Evolutionary conservation across 2,797 vertebrate species (phyloP).

Genomic region (Lindbergichthys nudifrons): DNA sequence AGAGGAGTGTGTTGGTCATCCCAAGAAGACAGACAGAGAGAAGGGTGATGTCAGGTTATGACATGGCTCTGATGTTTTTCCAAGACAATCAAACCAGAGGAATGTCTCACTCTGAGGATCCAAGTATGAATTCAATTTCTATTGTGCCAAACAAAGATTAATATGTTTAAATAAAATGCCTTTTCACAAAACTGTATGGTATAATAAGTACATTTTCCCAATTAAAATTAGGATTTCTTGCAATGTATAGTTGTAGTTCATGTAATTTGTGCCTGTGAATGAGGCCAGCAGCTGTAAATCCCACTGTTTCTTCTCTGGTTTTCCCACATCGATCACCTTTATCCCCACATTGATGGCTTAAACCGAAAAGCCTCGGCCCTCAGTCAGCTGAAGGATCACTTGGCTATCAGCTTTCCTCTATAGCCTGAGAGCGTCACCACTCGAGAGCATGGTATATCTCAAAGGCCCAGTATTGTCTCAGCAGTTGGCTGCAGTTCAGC

Average conservation of each 20-base stretch:
- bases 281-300: slow-evolving; percentile 47
- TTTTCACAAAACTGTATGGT: neutral
- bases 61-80: slow-evolving; percentile 59
- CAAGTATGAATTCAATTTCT: slow-evolving; percentile 38
- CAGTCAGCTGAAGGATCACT: slow-evolving; percentile 68
- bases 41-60: slow-evolving; percentile 77
- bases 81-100: slow-evolving; percentile 58
- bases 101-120: slow-evolving; percentile 65
- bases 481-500: slow-evolving; percentile 71
- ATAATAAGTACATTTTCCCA: slow-evolving; percentile 11
- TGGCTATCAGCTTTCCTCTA: slow-evolving; percentile 71
- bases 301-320: slow-evolving; percentile 42
- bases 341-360: slow-evolving; percentile 57
- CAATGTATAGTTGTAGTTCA: neutral
- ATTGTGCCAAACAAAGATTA: neutral
- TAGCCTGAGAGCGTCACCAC: slow-evolving; percentile 64
- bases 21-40: slow-evolving; percentile 63
- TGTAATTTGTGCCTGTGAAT: slow-evolving; percentile 42
- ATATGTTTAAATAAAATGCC: neutral
- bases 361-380: slow-evolving; percentile 57
- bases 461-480: slow-evolving; percentile 67
- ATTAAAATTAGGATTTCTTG: slow-evolving; percentile 13
- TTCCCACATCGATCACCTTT: slow-evolving; percentile 67
- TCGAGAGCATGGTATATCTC: slow-evolving; percentile 75
- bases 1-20: slow-evolving; percentile 68